Evolutionary conservation across 2,888 invertebrate species (phyloP).

Genomic region (Pollenia amentaria): DNA sequence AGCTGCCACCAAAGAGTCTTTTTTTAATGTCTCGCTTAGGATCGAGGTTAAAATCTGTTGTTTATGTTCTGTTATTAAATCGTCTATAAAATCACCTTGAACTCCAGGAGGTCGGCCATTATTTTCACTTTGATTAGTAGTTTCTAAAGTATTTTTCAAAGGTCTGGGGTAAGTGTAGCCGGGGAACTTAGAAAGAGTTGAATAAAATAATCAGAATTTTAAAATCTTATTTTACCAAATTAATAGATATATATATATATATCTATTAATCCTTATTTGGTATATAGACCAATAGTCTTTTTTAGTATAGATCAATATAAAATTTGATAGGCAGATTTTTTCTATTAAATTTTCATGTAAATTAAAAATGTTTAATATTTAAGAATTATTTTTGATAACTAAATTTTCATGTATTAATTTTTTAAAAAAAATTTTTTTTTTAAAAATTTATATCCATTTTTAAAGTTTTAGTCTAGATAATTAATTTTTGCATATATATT

Average conservation of each 20-base stretch:
- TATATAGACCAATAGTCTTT: too few species aligned
- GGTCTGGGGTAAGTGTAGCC: constrained; percentile 76
- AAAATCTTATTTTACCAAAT: neutral
- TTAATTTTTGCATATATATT: too few species aligned
- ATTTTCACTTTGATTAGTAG: constrained; percentile 27
- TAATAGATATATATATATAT: too few species aligned
- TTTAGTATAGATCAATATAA: too few species aligned
- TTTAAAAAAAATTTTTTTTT: too few species aligned
- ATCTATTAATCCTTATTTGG: too few species aligned
- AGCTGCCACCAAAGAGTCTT: neutral
- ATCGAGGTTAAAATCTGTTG: constrained; percentile 80
- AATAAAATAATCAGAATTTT: neutral
- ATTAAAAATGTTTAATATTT: too few species aligned
- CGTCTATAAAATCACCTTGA: constrained; percentile 81
- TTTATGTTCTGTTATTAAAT: constrained; percentile 81
- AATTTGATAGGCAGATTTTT: too few species aligned
- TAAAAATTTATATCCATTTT: neutral
- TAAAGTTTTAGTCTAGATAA: too few species aligned
- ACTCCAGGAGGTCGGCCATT: constrained; percentile 65
- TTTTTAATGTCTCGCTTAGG: constrained; percentile 60
- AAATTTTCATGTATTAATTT: too few species aligned
- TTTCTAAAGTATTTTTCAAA: constrained; percentile 53
- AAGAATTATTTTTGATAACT: too few species aligned
- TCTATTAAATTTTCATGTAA: too few species aligned
- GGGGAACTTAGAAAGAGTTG: constrained; percentile 31